Evolutionary conservation across 2,113 vertebrate genomes (phyloP), one percentile per base, ranked within the genome.

Genomic region (Cryptoleucopteryx plumbea): DNA sequence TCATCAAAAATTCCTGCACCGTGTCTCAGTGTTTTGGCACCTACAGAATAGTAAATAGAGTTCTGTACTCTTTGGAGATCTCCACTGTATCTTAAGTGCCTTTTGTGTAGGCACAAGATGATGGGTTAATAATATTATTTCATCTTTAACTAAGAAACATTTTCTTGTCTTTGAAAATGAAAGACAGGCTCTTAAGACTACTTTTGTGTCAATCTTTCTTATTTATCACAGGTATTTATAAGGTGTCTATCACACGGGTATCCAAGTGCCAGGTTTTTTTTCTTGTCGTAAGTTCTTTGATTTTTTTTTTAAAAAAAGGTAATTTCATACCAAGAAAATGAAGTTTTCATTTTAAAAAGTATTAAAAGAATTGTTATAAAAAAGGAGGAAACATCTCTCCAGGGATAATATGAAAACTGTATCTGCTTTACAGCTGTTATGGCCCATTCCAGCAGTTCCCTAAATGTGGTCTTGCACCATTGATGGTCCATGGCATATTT

Each of bases 191-290:
- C 70, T 45, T 72, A 23, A 61, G 45, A 55, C 36, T 56, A 61
- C 68, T 79, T 66, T 26, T 19, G 25, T 47, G 23, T 53, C 5
- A 52, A 7, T 68, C 88, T 75, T 82, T 79, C 74, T 73, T 71
- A 86, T 92, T 82, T 89, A 90, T 73, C 72, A 38, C 61, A 84
- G 29, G 56, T 93, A 86, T 93, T 94, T 97, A 80, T 82, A 94
- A 91, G 71, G 61, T 80, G 38, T 34, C 42, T 92, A n/a, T 87
- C 91, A 63, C 82, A 67, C 1, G 2, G 62, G 74, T 82, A 72
- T 82, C 82, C 43, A 67, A 56, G 26, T 7, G 19, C 67, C 80
- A 82, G 34, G 0, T 6, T 10, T 93, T 90, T 92, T 66, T 81
- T 25, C 67, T 86, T 9, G 2, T 68, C 16, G 59, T 6, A 82